Base-by-base conservation (phyloP, 2,113 vertebrate species). In the Mirounga angustirostris region DNA sequence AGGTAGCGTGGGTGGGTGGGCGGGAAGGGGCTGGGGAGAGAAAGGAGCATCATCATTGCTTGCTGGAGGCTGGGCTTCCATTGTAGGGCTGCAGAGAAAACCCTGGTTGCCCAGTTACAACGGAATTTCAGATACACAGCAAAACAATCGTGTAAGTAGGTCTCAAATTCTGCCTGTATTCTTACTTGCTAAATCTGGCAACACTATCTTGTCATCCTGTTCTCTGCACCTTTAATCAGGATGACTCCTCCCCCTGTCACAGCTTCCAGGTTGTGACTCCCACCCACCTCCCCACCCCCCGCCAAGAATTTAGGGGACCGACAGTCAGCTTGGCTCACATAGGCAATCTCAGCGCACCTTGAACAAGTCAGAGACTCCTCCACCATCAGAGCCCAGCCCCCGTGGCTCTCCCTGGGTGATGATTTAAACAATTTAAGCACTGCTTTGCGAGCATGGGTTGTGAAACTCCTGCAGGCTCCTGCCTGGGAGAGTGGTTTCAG, bases 291-390 rank as follows among this genome's bases (percentile, higher is more conserved):
- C n/a, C 54, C 22, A 43, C 1, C 8, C 16, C 18, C 46, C 5
- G 0, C 16, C 40, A 28, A n/a, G 61, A 91, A 46, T 26, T 9
- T 52, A 16, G 33, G 73, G 28, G 16, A 40, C 65, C 19, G 5
- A 11, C 7, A 11, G 18, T 63, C 50, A 43, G 22, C 16, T 13
- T 46, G 65, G 40, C 74, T 59, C 24, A 4, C n/a, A 16, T 10
- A 8, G 4, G 7, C 28, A 3, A 30, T 36, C 58, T 24, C 0
- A 36, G 5, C 0, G 0, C 28, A 1, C 63, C 16, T 12, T 14
- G 7, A 86, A 5, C 79, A 4, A 2, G 13, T 1, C 67, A 2
- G 12, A 58, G 40, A n/a, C 46, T n/a, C 76, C 46, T 74, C 28
- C 10, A 18, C 50, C 50, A 0, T 21, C 7, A 4, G 50, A 61